A percentile compares a stretch with the other conserved stretches of the same genome.
These are phyloP conservation scores for Cinara cedri DNA, from an alignment of 2,888 invertebrate species.

Conservation along the genomic window DNA sequence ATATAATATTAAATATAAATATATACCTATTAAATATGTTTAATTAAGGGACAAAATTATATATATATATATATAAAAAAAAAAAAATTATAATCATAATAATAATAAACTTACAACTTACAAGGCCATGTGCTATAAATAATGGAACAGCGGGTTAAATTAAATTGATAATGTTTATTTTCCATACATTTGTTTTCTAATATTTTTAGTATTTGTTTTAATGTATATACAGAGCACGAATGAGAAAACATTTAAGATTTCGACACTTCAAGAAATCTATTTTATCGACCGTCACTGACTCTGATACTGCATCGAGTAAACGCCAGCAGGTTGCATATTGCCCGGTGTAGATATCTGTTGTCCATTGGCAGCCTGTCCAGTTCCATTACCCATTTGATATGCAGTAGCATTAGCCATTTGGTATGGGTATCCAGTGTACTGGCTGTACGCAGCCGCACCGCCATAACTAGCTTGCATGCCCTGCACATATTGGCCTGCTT, in stretches of 20 bases:
- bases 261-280: constrained; percentile 53
- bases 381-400: constrained; percentile 55
- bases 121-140: constrained; percentile 50
- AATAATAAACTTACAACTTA: constrained; percentile 31
- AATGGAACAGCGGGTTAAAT: constrained; percentile 56
- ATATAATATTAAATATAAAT: constrained; percentile 22
- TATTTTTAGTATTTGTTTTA: constrained; percentile 51
- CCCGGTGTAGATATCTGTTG: constrained; percentile 53
- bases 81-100: neutral
- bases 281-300: constrained; percentile 54
- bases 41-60: constrained; percentile 39
- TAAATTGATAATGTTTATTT: constrained; percentile 56
- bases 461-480: constrained; percentile 72
- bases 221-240: constrained; percentile 55
- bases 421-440: constrained; percentile 53
- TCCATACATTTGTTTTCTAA: constrained; percentile 55
- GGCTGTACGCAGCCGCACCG: constrained; percentile 47
- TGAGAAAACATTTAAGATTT: constrained; percentile 54
- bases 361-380: constrained; percentile 51
- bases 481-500: constrained; percentile 71
- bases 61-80: neutral
- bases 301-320: constrained; percentile 54
- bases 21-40: too few relatives aligned
- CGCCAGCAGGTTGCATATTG: constrained; percentile 45
- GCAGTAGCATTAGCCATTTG: constrained; percentile 53